Percentiles rank a stretch among this genome's conserved stretches.
Conservation (phyloP, 2,797 vertebrate genomes). For the Poecilia picta region DNA sequence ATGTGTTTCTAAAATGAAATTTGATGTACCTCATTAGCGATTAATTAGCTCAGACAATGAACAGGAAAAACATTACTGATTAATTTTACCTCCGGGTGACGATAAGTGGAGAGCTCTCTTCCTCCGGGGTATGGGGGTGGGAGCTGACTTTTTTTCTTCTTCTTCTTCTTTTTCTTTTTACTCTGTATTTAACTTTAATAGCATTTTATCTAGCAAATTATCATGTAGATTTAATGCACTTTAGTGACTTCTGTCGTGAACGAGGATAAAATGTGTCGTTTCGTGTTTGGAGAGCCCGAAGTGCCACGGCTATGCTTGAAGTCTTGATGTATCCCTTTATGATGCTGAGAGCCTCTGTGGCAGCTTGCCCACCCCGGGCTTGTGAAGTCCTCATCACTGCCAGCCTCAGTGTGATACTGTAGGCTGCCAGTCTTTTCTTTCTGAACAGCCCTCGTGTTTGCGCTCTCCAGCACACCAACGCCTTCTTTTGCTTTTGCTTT, state of each 20-base stretch:
- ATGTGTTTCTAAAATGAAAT: conserved; percentile 45
- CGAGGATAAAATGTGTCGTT: conserved; percentile 47
- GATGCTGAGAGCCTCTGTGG: conserved; percentile 73
- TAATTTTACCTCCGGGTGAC: conserved; percentile 35
- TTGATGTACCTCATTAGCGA: conserved; percentile 64
- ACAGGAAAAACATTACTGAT: conserved; percentile 54
- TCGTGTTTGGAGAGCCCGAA: conserved; percentile 13
- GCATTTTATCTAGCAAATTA: conserved; percentile 6
- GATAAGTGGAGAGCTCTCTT: conserved; percentile 25
- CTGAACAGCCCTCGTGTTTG: conserved; percentile 18
- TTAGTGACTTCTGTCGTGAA: conserved; percentile 19
- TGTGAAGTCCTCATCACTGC: conserved; percentile 44
- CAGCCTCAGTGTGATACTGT: conserved; percentile 41
- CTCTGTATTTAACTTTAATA: conserved; percentile 3
- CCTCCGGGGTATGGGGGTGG: conserved; percentile 25
- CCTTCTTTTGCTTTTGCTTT: conserved; percentile 29
- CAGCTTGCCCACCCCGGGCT: conserved; percentile 55
- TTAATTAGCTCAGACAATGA: conserved; percentile 60
- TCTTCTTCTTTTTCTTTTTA: background rate
- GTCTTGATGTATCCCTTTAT: conserved; percentile 65
- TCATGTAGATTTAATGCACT: conserved; percentile 27
- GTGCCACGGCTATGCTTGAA: conserved; percentile 35
- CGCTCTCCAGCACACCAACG: conserved; percentile 21
- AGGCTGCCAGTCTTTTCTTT: conserved; percentile 34
- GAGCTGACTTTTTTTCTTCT: background rate